A percentile compares a stretch with the other conserved stretches of the same genome.
Conservation (phyloP, 2,888 invertebrate genomes). For the Hipparchia semele region DNA sequence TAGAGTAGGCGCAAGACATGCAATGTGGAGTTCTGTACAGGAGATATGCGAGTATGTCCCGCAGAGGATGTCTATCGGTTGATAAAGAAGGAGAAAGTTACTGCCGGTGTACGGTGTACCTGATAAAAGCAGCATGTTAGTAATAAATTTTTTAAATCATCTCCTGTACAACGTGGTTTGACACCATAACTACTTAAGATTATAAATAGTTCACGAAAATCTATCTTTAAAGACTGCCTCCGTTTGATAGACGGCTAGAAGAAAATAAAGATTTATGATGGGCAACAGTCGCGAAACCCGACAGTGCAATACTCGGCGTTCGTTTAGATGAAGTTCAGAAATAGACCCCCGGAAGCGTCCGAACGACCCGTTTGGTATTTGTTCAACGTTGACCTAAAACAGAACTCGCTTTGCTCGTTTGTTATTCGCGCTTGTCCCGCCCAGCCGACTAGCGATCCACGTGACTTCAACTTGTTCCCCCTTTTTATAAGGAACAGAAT, state of each 20-base stretch:
- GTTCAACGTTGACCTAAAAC: slow-evolving; percentile 83
- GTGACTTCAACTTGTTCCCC: not conserved
- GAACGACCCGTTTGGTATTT: slow-evolving; percentile 83
- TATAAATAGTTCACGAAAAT: not conserved
- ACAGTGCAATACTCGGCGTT: slow-evolving; percentile 61
- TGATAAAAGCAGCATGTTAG: no score
- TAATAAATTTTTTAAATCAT: no score
- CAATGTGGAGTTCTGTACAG: no score
- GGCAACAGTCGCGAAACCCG: slow-evolving; percentile 63
- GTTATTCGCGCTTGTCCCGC: slow-evolving; percentile 59
- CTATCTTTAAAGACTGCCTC: not conserved
- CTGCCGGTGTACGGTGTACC: no score
- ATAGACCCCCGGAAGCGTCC: slow-evolving; percentile 81
- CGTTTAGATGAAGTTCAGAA: slow-evolving; percentile 78
- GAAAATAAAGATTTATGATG: slow-evolving; percentile 31
- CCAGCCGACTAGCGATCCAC: slow-evolving; percentile 29
- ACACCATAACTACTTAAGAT: not conserved
- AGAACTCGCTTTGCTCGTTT: slow-evolving; percentile 81
- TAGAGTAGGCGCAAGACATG: no score
- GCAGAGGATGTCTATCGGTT: no score
- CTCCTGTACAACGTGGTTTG: no score
- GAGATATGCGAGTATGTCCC: no score
- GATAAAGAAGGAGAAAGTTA: no score
- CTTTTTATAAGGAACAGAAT: not conserved
- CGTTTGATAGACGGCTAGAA: slow-evolving; percentile 17